phyloP scores from a whole-genome alignment of 2,888 invertebrate genomes.

The Syrphus vitripennis region DNA sequence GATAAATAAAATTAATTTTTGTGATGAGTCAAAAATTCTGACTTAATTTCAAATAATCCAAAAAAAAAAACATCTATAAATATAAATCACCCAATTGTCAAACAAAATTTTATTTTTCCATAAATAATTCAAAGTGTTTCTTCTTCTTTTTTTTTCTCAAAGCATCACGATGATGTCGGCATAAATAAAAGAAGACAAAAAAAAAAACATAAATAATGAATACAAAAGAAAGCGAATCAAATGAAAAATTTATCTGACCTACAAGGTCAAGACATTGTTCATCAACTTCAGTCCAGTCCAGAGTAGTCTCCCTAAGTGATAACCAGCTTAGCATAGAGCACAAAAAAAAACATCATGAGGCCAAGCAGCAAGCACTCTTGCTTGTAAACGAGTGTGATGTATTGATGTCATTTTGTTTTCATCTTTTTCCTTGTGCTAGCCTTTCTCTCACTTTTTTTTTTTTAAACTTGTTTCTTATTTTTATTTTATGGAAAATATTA shows the following conservation, averaged over 20 bases:
- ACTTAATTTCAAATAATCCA: background rate
- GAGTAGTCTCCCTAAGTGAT: background rate
- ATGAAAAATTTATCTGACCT: constrained; percentile 53
- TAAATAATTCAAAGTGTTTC: background rate
- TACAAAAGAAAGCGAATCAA: constrained; percentile 24
- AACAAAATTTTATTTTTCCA: background rate
- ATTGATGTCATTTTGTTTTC: constrained; percentile 12
- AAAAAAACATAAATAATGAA: background rate
- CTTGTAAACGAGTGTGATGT: constrained; percentile 1
- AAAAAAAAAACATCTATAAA: background rate
- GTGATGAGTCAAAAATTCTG: background rate
- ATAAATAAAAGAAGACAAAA: background rate
- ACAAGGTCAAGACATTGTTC: constrained; percentile 41
- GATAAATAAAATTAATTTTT: background rate
- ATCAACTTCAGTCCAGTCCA: background rate
- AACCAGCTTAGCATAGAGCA: background rate
- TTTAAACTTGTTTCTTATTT: background rate
- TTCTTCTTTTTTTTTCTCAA: background rate
- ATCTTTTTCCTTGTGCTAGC: background rate
- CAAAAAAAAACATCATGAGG: background rate
- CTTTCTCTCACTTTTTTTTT: background rate
- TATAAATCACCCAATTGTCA: constrained; percentile 1
- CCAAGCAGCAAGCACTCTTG: background rate
- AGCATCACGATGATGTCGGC: background rate
- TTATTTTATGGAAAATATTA: background rate